phyloP scores from a whole-genome alignment of 1,140 invertebrate species.

The Cydia fagiglandana region DNA sequence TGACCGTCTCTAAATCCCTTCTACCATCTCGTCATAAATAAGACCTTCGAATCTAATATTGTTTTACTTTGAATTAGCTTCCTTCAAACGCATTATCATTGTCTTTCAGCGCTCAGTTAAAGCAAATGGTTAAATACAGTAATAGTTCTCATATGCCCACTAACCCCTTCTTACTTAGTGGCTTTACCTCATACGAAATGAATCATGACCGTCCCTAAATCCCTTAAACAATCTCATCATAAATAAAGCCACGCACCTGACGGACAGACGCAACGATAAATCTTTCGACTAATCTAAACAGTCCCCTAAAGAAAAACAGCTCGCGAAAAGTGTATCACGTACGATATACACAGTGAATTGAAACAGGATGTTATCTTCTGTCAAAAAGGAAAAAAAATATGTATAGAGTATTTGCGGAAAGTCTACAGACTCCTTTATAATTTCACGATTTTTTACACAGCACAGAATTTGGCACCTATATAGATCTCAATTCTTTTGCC shows the following conservation, averaged over 20 bases:
- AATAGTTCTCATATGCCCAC: too few relatives aligned
- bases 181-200: not conserved
- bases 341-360: not conserved
- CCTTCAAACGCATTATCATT: too few relatives aligned
- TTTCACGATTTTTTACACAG: too few relatives aligned
- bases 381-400: too few relatives aligned
- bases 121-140: too few relatives aligned
- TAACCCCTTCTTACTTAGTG: not conserved
- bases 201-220: constrained; percentile 2
- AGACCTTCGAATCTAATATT: not conserved
- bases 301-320: constrained; percentile 50
- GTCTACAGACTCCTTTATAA: too few relatives aligned
- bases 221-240: constrained; percentile 30
- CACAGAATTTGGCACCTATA: too few relatives aligned
- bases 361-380: not conserved
- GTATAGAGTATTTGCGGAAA: too few relatives aligned
- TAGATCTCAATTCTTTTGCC: too few relatives aligned
- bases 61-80: too few relatives aligned
- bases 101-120: too few relatives aligned
- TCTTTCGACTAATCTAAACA: constrained; percentile 59
- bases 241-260: constrained; percentile 37
- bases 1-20: constrained; percentile 18
- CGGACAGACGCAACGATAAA: constrained; percentile 50
- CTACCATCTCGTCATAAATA: constrained; percentile 29
- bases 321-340: constrained; percentile 50